Evolutionary conservation across 2,888 invertebrate genomes (phyloP).

Genomic region (Cephalotes varians): DNA sequence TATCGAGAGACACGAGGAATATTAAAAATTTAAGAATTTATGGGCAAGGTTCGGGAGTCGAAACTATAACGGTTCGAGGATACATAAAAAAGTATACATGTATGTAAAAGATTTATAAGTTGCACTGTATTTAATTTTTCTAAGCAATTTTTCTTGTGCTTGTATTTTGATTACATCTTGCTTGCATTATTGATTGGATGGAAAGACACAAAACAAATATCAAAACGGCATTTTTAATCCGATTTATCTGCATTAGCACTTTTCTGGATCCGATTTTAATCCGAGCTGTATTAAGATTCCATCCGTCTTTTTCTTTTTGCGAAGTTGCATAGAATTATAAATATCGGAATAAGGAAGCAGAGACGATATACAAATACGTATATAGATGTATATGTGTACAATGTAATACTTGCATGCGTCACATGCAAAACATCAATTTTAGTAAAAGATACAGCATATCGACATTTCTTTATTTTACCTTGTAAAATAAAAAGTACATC

Average conservation of each 20-base stretch:
- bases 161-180: neutral
- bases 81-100: neutral
- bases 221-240: neutral
- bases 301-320: neutral
- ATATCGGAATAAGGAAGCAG: neutral
- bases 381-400: neutral
- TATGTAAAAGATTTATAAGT: constrained; percentile 2
- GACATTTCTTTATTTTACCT: neutral
- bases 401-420: constrained; percentile 31
- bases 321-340: neutral
- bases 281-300: neutral
- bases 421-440: constrained; percentile 31
- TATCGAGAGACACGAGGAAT: neutral
- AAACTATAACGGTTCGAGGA: constrained; percentile 12
- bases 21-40: constrained; percentile 31
- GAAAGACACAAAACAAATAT: neutral
- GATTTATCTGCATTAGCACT: neutral
- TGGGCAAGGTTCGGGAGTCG: neutral
- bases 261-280: neutral
- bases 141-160: neutral
- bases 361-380: neutral
- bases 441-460: constrained; percentile 44
- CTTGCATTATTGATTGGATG: neutral
- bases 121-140: neutral
- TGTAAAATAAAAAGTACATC: neutral